These are phyloP conservation scores for Phlogophora meticulosa DNA, from an alignment of 2,888 invertebrate species.

Conservation along the genomic window DNA sequence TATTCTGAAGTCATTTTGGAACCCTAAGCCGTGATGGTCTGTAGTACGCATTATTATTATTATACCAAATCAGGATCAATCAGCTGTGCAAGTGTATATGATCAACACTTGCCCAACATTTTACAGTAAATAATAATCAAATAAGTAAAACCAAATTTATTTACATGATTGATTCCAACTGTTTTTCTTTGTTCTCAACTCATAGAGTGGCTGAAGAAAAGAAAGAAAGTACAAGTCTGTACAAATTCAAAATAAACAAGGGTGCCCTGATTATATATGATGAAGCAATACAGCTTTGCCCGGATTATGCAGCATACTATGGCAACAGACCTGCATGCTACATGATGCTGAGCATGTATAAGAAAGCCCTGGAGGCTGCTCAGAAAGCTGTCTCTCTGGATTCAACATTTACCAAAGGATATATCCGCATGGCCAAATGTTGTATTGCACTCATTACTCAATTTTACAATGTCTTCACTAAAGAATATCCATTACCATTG, in stretches of 20 bases:
- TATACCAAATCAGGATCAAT: constrained; percentile 19
- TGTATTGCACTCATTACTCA: constrained; percentile 92
- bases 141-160: not conserved
- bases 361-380: constrained; percentile 96
- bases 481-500: no score
- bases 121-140: not conserved
- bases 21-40: no score
- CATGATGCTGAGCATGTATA: constrained; percentile 97
- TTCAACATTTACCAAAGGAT: constrained; percentile 94
- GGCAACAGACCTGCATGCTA: constrained; percentile 98
- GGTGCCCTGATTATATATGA: constrained; percentile 96
- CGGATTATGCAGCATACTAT: constrained; percentile 96
- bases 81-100: constrained; percentile 20
- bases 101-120: not conserved
- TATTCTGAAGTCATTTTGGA: no score
- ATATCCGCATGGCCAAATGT: constrained; percentile 96
- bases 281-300: constrained; percentile 97
- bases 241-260: constrained; percentile 96
- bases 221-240: constrained; percentile 97
- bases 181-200: not conserved
- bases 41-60: no score
- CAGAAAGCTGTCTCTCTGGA: constrained; percentile 95
- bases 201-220: constrained; percentile 95
- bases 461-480: not conserved
- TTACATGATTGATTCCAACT: not conserved